Percentiles rank a stretch among this genome's conserved stretches.
These are phyloP conservation scores for Syngnathus floridae DNA, from an alignment of 2,113 vertebrate species.

Conservation along the genomic window DNA sequence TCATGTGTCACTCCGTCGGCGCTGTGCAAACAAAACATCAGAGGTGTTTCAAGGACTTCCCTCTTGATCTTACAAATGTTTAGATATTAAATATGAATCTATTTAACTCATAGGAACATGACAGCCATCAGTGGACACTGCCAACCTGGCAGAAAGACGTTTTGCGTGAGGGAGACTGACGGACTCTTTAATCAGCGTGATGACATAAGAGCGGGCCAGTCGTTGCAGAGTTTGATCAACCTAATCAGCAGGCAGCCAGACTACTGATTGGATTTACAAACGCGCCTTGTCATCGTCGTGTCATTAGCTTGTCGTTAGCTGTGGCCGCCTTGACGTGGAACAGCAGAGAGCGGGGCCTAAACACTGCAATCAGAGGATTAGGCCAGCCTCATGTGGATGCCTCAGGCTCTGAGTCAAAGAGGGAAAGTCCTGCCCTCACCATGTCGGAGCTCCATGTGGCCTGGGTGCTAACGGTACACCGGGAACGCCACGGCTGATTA, in stretches of 20 bases:
- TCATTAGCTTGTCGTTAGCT: constrained; percentile 62
- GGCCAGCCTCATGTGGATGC: constrained; percentile 41
- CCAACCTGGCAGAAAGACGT: constrained; percentile 40
- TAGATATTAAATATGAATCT: not conserved
- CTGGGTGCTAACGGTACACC: constrained; percentile 43
- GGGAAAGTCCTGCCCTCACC: constrained; percentile 40
- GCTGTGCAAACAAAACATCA: constrained; percentile 30
- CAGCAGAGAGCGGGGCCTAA: constrained; percentile 52
- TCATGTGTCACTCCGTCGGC: constrained; percentile 38
- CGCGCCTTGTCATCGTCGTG: constrained; percentile 59
- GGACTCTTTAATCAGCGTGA: constrained; percentile 61
- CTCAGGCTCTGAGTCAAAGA: constrained; percentile 52
- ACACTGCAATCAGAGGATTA: constrained; percentile 70
- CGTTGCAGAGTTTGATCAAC: constrained; percentile 59
- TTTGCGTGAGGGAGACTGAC: constrained; percentile 29
- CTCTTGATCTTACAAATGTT: constrained; percentile 26
- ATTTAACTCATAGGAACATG: not conserved
- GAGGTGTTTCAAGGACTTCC: constrained; percentile 16
- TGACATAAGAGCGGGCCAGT: constrained; percentile 48
- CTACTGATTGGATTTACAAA: constrained; percentile 68
- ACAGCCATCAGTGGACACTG: constrained; percentile 26
- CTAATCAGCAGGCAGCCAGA: constrained; percentile 61
- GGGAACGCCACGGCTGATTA: constrained; percentile 53
- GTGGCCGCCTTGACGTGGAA: constrained; percentile 57
- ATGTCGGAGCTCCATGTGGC: constrained; percentile 35